Evolutionary conservation across 2,888 invertebrate species (phyloP).

Genomic region (Lasius platythorax): DNA sequence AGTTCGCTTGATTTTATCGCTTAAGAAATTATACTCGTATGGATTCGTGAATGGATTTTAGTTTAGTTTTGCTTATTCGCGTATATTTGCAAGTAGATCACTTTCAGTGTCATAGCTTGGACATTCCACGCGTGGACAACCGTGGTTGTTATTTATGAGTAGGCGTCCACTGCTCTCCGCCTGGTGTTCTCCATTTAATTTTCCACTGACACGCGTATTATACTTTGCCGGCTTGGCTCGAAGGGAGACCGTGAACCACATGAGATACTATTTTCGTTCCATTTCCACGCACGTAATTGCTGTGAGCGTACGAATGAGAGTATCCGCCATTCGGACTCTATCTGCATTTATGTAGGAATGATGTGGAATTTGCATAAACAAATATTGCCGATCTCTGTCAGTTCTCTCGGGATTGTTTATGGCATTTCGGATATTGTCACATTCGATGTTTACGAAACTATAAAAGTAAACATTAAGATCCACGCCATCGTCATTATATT

Average conservation of each 20-base stretch:
- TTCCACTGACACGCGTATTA: slow-evolving; percentile 28
- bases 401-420: slow-evolving; percentile 11
- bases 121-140: background rate
- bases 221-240: slow-evolving; percentile 21
- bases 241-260: slow-evolving; percentile 26
- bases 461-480: background rate
- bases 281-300: slow-evolving; percentile 47
- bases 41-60: background rate
- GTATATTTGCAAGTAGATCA: background rate
- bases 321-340: background rate
- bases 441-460: background rate
- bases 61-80: background rate
- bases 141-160: slow-evolving; percentile 28
- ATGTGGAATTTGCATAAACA: slow-evolving; percentile 45
- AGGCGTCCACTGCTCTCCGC: background rate
- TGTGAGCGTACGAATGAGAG: slow-evolving; percentile 14
- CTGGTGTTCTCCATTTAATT: slow-evolving; percentile 41
- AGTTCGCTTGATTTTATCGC: background rate
- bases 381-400: slow-evolving; percentile 6
- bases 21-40: background rate
- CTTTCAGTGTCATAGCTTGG: background rate
- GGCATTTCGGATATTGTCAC: background rate
- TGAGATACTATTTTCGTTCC: slow-evolving; percentile 51
- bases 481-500: background rate
- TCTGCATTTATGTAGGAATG: background rate